A percentile compares a stretch with the other conserved stretches of the same genome.
phyloP scores from a whole-genome alignment of 2,797 vertebrate genomes.

The Fundulus diaphanus region DNA sequence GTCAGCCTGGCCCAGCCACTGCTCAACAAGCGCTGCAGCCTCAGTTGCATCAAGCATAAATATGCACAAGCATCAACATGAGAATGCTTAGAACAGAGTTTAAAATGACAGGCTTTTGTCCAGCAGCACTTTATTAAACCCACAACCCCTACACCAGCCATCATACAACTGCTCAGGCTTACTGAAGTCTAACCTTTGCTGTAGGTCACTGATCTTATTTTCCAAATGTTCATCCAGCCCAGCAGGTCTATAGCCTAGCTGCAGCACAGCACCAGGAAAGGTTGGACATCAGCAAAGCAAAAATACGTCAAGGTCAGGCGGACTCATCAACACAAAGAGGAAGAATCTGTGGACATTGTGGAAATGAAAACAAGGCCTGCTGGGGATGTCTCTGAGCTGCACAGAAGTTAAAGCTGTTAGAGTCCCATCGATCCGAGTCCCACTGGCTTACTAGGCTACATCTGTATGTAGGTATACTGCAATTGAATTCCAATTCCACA shows the following conservation, averaged over 20 bases:
- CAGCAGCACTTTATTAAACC: slow-evolving; percentile 68
- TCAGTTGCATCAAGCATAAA: slow-evolving; percentile 24
- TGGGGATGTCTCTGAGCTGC: slow-evolving; percentile 51
- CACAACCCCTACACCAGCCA: slow-evolving; percentile 39
- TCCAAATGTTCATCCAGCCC: slow-evolving; percentile 59
- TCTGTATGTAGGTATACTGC: slow-evolving; percentile 56
- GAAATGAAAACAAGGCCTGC: slow-evolving; percentile 58
- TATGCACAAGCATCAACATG: slow-evolving; percentile 20
- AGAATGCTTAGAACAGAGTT: slow-evolving; percentile 25
- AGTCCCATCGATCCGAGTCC: slow-evolving; percentile 60
- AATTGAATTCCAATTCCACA: slow-evolving; percentile 73
- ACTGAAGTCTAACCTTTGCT: slow-evolving; percentile 72
- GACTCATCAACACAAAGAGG: slow-evolving; percentile 32
- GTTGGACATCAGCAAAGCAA: slow-evolving; percentile 54
- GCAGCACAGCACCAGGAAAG: slow-evolving; percentile 51
- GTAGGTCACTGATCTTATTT: slow-evolving; percentile 76
- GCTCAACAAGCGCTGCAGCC: slow-evolving; percentile 35
- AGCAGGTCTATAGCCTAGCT: slow-evolving; percentile 50
- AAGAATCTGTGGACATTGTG: slow-evolving; percentile 34
- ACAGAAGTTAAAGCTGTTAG: slow-evolving; percentile 50
- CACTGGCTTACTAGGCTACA: slow-evolving; percentile 60
- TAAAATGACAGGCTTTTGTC: slow-evolving; percentile 57
- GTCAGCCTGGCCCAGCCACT: slow-evolving; percentile 58
- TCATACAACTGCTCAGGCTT: slow-evolving; percentile 66
- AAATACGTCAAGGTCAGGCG: slow-evolving; percentile 58